phyloP scores from a whole-genome alignment of 2,797 vertebrate genomes.

The Sebastes cheni region DNA sequence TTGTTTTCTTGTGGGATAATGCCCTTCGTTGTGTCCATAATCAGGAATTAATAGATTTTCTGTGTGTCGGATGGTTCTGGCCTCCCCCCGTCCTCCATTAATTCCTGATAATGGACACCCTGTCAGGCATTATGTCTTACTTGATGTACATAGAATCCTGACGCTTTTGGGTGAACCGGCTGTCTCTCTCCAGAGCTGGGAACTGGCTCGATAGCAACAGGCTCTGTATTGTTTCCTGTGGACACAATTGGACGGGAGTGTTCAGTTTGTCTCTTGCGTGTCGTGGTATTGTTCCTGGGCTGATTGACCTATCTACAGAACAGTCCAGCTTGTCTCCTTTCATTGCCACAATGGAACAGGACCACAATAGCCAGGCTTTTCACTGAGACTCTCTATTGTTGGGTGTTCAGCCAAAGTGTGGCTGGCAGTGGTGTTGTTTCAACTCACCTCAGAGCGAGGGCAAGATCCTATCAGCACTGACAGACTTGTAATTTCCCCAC shows the following conservation, averaged over 20 bases:
- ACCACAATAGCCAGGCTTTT: conserved; percentile 27
- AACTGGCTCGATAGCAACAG: conserved; percentile 4
- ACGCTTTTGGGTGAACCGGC: background rate
- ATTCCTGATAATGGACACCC: too few relatives aligned
- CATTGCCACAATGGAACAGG: conserved; percentile 5
- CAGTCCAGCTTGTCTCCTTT: conserved; percentile 31
- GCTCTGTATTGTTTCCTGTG: conserved; percentile 10
- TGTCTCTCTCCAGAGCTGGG: background rate
- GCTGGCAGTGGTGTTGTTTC: conserved; percentile 37
- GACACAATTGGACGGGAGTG: conserved; percentile 1
- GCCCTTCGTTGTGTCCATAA: too few relatives aligned
- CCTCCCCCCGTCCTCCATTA: too few relatives aligned
- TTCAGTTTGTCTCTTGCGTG: conserved; percentile 4
- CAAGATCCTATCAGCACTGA: conserved; percentile 46
- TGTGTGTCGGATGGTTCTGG: too few relatives aligned
- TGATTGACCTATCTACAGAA: conserved; percentile 30
- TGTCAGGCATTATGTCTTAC: too few relatives aligned
- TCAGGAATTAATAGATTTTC: too few relatives aligned
- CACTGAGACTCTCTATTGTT: conserved; percentile 40
- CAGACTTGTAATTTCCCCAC: conserved; percentile 21
- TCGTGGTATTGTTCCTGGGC: conserved; percentile 23
- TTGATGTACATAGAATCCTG: background rate
- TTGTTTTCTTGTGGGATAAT: too few relatives aligned
- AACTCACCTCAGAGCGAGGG: conserved; percentile 26
- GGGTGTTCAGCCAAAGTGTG: conserved; percentile 24